Conservation (phyloP, 2,797 vertebrate species). For the Hemibagrus guttatus region DNA sequence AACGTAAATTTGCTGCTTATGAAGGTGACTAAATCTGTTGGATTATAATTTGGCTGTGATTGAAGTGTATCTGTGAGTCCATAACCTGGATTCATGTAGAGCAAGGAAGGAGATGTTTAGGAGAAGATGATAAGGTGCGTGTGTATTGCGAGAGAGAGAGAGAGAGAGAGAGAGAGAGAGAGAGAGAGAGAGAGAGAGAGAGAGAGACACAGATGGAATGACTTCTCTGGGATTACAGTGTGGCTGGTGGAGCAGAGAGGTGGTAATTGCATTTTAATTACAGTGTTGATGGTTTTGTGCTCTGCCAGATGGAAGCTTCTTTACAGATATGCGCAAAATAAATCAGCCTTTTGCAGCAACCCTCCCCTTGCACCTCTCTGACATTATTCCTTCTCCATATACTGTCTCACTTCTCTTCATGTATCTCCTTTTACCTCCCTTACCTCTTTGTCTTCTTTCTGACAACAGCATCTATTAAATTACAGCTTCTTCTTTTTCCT, state of each 20-base stretch:
- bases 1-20: not conserved
- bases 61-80: not conserved
- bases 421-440: constrained; percentile 20
- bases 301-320: constrained; percentile 94
- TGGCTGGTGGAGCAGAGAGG: constrained; percentile 86
- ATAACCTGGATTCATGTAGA: constrained; percentile 11
- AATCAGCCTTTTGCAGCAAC: constrained; percentile 64
- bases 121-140: constrained; percentile 14
- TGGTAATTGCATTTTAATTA: constrained; percentile 99
- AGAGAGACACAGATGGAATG: constrained; percentile 90
- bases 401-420: constrained; percentile 20
- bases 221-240: constrained; percentile 90
- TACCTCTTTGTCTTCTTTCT: constrained; percentile 28
- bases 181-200: constrained; percentile 43
- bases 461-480: constrained; percentile 33
- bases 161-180: constrained; percentile 8
- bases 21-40: not conserved
- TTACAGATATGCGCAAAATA: constrained; percentile 87
- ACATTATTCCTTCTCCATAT: constrained; percentile 30
- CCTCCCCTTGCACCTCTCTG: constrained; percentile 51
- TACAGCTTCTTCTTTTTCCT: constrained; percentile 27
- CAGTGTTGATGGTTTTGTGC: constrained; percentile 92
- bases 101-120: constrained; percentile 7
- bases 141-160: not conserved
- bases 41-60: not conserved